Percentiles rank a stretch among this genome's conserved stretches.
These are phyloP conservation scores for Anorthoa munda DNA, from an alignment of 2,888 invertebrate genomes.

Conservation along the genomic window DNA sequence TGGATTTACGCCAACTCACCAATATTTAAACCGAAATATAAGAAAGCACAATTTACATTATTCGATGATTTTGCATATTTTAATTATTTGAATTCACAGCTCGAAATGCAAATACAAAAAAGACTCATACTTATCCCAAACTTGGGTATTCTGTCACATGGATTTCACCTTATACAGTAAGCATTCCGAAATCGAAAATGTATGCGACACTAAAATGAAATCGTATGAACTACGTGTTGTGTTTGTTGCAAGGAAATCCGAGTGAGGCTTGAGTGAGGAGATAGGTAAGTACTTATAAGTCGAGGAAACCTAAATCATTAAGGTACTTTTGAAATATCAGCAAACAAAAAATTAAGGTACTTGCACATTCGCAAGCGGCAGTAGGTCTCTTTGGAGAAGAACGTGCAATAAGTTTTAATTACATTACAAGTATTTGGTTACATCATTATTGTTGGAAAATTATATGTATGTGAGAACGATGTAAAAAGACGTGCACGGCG, in stretches of 20 bases:
- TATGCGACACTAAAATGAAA: slow-evolving; percentile 46
- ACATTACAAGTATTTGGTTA: too few species aligned
- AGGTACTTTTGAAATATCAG: too few species aligned
- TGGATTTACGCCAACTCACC: not conserved
- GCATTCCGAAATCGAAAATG: slow-evolving; percentile 35
- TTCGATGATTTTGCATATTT: not conserved
- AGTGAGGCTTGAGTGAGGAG: slow-evolving; percentile 2
- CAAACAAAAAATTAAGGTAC: too few species aligned
- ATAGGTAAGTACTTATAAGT: too few species aligned
- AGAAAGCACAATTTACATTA: not conserved
- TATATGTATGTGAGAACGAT: too few species aligned
- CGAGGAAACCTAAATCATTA: too few species aligned
- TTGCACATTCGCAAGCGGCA: too few species aligned
- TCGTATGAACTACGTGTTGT: slow-evolving; percentile 44
- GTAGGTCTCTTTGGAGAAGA: too few species aligned
- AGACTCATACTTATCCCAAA: not conserved
- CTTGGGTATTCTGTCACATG: slow-evolving; percentile 13
- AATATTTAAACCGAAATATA: not conserved
- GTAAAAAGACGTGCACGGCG: too few species aligned
- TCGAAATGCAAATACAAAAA: not conserved
- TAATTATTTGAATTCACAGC: not conserved
- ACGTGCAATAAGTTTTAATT: too few species aligned
- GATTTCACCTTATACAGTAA: slow-evolving; percentile 40
- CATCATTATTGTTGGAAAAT: too few species aligned
- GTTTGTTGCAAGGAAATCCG: slow-evolving; percentile 32